Evolutionary conservation across 1,140 invertebrate genomes (phyloP).

Genomic region (Lethocerus indicus): DNA sequence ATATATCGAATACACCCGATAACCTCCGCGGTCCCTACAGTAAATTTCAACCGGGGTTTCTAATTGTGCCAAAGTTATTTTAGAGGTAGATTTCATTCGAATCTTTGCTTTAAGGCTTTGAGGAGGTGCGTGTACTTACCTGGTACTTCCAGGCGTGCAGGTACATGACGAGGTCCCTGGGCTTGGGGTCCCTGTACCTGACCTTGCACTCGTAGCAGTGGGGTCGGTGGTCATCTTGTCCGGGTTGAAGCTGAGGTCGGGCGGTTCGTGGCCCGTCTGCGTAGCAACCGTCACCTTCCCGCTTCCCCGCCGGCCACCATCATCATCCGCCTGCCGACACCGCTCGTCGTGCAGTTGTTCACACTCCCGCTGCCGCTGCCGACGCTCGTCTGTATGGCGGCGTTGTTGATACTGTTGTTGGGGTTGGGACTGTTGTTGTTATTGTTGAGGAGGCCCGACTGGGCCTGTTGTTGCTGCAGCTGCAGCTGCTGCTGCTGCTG

Average conservation of each 20-base stretch:
- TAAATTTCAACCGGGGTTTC: no score
- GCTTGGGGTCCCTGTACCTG: slow-evolving; percentile 75
- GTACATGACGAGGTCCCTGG: slow-evolving; percentile 85
- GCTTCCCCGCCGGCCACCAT: slow-evolving; percentile 2
- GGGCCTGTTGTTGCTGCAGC: no score
- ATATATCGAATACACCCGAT: no score
- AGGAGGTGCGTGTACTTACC: slow-evolving; percentile 14
- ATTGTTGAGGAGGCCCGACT: not conserved
- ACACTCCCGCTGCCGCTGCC: slow-evolving; percentile 9
- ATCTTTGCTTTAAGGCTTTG: not conserved
- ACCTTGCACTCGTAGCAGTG: slow-evolving; percentile 88
- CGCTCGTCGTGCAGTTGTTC: no score
- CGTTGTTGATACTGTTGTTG: not conserved
- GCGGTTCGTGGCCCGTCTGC: slow-evolving; percentile 59
- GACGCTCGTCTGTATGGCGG: not conserved
- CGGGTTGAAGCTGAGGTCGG: slow-evolving; percentile 46
- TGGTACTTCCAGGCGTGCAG: slow-evolving; percentile 60
- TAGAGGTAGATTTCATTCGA: not conserved
- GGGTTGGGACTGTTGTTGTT: not conserved
- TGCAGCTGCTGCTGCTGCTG: no score
- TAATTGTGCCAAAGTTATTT: not conserved
- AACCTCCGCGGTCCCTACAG: no score
- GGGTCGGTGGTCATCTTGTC: slow-evolving; percentile 63
- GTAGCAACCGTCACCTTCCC: slow-evolving; percentile 57
- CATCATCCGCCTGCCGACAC: not conserved